These are phyloP conservation scores for Brachionus sp. DNA, from an alignment of 1,140 invertebrate species.

Conservation along the genomic window DNA sequence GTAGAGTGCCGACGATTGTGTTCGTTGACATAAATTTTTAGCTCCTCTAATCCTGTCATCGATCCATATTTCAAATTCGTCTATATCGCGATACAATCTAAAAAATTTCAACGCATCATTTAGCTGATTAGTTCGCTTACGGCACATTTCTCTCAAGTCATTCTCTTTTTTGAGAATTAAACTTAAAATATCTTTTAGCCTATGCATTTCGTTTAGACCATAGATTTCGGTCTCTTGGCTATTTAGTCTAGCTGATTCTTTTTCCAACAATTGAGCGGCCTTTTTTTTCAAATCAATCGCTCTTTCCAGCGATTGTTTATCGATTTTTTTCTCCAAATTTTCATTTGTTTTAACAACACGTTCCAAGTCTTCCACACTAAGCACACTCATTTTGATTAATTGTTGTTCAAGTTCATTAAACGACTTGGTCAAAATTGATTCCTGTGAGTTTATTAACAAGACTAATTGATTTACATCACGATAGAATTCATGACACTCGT, in stretches of 20 bases:
- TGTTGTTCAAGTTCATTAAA: slow-evolving; percentile 6
- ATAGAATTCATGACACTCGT: slow-evolving; percentile 38
- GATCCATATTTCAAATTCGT: slow-evolving; percentile 42
- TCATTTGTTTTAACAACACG: neutral
- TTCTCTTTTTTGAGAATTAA: slow-evolving; percentile 14
- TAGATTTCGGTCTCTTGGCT: neutral
- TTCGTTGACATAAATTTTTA: neutral
- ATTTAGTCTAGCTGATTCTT: neutral
- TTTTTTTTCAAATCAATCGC: slow-evolving; percentile 15
- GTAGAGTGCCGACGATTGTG: neutral
- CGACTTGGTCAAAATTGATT: neutral
- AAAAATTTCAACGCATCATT: neutral
- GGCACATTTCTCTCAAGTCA: neutral
- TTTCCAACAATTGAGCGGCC: neutral
- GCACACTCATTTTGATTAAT: neutral
- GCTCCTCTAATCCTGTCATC: neutral
- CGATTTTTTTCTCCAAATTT: slow-evolving; percentile 16
- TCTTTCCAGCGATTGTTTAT: slow-evolving; percentile 5
- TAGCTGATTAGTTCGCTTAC: neutral
- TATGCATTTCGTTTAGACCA: neutral
- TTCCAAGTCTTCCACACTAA: slow-evolving; percentile 19
- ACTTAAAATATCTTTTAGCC: neutral
- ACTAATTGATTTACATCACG: neutral
- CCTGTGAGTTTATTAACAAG: neutral
- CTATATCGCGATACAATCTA: neutral